Base-by-base conservation (phyloP, 1,140 invertebrate genomes). In the Euglossa dilemma region DNA sequence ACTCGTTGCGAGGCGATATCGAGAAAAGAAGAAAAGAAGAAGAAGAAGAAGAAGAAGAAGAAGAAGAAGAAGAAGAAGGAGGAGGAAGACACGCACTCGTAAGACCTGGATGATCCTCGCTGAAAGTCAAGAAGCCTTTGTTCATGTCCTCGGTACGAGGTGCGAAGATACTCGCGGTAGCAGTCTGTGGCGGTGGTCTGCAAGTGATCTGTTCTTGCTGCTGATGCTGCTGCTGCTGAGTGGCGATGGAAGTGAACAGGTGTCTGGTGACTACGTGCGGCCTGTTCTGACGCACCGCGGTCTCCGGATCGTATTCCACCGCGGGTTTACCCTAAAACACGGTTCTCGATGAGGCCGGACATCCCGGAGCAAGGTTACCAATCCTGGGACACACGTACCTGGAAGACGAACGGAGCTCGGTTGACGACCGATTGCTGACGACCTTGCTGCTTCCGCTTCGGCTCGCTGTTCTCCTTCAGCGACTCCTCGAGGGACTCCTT, bases 91-190 rank as follows among this genome's bases (percentile, higher is more conserved):
- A 96, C 97, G 96, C 95, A 98, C 97, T 97, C 94, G 97, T 98
- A 92, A 97, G 94, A 87, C 97, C 97, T 87, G 96, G 96, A 90
- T 97, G 96, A 94, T 98, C 96, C 91, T 98, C 97, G 87, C 96
- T 96, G 94, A 98, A 98, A 92, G 96, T 97, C 87, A 98, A 95
- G 95, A 97, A 99, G 90, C 97, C 97, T 94, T 98, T 97, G 94
- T 97, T 98, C 98, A 99, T 98, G 93, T 98, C 98, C 95, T 98
- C 96, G 81, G 98, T 97, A 91, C 97, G 96, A 87, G 97, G 97
- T 81, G 96, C 96, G 93, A 98, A 98, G 90, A 98, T 97, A 89
- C 96, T 96, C 85, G 96, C 95, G 63, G 97, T 97, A 80, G 97
- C 95, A 70, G 96, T 96, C 91, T 96, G 95, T 11, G 96, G 96